Conservation (phyloP, 2,888 invertebrate genomes). For the Quadroppia sp. region DNA sequence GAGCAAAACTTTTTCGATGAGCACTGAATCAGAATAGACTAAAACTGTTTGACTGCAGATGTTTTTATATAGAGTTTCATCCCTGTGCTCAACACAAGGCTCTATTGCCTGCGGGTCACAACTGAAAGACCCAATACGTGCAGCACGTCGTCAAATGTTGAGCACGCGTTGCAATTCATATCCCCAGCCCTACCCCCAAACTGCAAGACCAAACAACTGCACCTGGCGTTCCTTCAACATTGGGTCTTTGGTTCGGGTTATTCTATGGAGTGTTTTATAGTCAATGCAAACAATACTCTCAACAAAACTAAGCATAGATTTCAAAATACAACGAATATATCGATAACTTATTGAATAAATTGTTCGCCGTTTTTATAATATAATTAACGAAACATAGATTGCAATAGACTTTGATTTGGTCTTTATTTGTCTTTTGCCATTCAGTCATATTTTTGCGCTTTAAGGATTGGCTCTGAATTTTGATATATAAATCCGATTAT, state of each 20-base stretch:
- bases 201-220: conserved; percentile 34
- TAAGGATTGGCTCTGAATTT: neutral
- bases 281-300: conserved; percentile 6
- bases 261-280: neutral
- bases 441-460: neutral
- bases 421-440: neutral
- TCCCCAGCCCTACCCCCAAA: neutral
- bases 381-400: neutral
- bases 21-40: neutral
- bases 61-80: conserved; percentile 23
- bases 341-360: neutral
- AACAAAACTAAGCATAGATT: conserved; percentile 33
- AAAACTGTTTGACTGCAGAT: conserved; percentile 29
- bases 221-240: conserved; percentile 26
- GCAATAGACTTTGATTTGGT: neutral
- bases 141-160: conserved; percentile 32
- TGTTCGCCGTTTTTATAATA: neutral
- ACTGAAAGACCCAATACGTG: conserved; percentile 23
- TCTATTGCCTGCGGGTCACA: conserved; percentile 16
- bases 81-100: neutral
- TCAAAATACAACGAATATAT: conserved; percentile 3
- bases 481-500: neutral
- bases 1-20: conserved; percentile 7
- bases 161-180: conserved; percentile 19
- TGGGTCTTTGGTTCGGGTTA: neutral